Evolutionary conservation across 2,113 vertebrate genomes (phyloP).

Genomic region (Chinchilla lanigera): DNA sequence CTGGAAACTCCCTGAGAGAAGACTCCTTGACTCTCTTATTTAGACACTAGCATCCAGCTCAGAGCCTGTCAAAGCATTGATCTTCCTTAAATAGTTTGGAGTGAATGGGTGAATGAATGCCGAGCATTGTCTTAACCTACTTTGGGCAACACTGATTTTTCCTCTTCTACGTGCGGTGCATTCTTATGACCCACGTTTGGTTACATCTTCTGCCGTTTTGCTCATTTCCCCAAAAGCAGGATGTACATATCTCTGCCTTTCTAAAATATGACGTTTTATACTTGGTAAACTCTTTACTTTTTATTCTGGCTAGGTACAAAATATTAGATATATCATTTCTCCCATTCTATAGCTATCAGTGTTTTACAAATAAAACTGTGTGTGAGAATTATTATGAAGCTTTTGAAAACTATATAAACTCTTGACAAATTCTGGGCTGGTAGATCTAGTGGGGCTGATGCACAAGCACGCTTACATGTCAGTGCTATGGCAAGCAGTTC

Average conservation of each 20-base stretch:
- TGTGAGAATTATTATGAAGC: background rate
- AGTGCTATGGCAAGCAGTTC: background rate
- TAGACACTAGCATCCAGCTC: background rate
- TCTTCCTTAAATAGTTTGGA: background rate
- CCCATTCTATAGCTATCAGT: background rate
- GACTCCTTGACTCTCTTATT: background rate
- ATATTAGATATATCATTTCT: background rate
- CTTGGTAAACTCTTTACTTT: background rate
- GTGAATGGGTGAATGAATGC: background rate
- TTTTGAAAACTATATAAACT: background rate
- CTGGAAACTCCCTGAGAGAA: accelerated
- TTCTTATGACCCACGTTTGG: background rate
- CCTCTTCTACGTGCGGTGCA: background rate
- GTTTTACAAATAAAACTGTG: background rate
- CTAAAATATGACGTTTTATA: background rate
- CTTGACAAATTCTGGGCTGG: background rate
- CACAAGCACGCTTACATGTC: background rate
- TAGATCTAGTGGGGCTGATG: background rate
- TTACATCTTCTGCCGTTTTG: background rate
- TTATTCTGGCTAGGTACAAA: background rate
- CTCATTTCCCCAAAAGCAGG: background rate
- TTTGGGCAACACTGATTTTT: background rate
- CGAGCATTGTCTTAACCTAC: background rate
- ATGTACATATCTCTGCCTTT: background rate
- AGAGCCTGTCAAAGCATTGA: background rate